Evolutionary conservation across 2,888 invertebrate genomes (phyloP).

Genomic region (Ennomos erosarius): DNA sequence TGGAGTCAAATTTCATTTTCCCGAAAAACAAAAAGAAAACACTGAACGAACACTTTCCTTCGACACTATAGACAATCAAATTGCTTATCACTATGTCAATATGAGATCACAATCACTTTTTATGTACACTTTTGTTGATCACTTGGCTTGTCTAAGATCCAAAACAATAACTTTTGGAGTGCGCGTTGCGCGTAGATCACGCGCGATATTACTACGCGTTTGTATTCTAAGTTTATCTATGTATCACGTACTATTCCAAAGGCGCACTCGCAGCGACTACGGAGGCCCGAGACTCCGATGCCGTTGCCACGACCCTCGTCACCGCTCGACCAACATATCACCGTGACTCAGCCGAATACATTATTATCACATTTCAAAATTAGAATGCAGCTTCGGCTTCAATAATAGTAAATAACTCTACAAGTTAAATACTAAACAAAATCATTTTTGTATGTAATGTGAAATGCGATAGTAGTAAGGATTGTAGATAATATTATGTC

Average conservation of each 20-base stretch:
- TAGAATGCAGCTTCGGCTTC: conserved; percentile 7
- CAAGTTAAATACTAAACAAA: too few relatives aligned
- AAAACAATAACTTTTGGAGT: conserved; percentile 2
- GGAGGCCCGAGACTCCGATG: conserved; percentile 1
- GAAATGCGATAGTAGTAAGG: too few relatives aligned
- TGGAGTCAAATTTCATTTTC: conserved; percentile 32
- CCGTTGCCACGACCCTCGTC: conserved; percentile 18
- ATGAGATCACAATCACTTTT: conserved; percentile 13
- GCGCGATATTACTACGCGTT: conserved; percentile 10
- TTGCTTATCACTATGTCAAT: conserved; percentile 8
- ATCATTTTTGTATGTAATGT: too few relatives aligned
- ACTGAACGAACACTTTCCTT: conserved; percentile 6
- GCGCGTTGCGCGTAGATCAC: conserved; percentile 12
- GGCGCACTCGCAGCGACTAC: conserved; percentile 23
- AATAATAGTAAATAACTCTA: conserved; percentile 8
- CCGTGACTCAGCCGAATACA: conserved; percentile 51
- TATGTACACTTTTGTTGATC: conserved; percentile 3
- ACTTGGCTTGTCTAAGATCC: conserved; percentile 9
- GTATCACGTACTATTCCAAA: conserved; percentile 12
- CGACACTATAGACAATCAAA: conserved; percentile 3
- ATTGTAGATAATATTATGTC: too few relatives aligned
- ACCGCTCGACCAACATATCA: conserved; percentile 40
- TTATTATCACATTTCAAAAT: conserved; percentile 33
- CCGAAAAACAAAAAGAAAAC: conserved; percentile 4
- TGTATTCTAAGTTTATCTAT: background rate